Base-by-base conservation (phyloP, 2,113 vertebrate species). In the Hemicordylus capensis region DNA sequence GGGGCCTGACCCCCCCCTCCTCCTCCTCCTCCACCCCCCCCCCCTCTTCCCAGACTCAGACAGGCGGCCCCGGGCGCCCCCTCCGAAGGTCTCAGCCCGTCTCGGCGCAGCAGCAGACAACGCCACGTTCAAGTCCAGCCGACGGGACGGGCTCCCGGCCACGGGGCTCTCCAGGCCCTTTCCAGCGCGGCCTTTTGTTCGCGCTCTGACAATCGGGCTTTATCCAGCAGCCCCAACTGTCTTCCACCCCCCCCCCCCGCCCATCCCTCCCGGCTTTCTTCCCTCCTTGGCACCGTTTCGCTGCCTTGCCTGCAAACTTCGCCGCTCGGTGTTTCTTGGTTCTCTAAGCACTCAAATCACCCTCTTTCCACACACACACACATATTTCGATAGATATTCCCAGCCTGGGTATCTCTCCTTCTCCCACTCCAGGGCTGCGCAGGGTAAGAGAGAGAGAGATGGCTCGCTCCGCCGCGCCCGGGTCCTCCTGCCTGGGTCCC, bases 41-140 rank as follows among this genome's bases (percentile, higher is more conserved):
- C 44, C 31, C 4, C 67, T n/a, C 70, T 48, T 61, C 39, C 39
- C 81, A 34, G 56, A 75, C 69, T 5, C 69, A 73, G 54, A 44
- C 67, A 15, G 67, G 81, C 56, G 19, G 56, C 81, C 48, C 56
- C 69, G 42, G 26, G 67, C 44, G 51, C 67, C 80, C 80, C 56
- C 42, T 22, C 7, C 22, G 3, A 11, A 11, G 26, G 67, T 86
- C 44, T 61, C 85, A 86, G 76, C 77, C 86, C 48, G 73, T 80
- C 92, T 89, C 94, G 90, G 91, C 94, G 88, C 87, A 89, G 90
- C 91, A 63, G 86, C 94, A 95, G 93, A 94, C 94, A 92, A 90
- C 37, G 37, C 37, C 67, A 69, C 95, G 95, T 96, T 93, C 96
- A 96, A 96, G 96, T 96, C 94, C 96, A 97, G 95, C 95, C 95